Base-by-base conservation (phyloP, 2,888 invertebrate species). In the Neoitamus cyanurus region DNA sequence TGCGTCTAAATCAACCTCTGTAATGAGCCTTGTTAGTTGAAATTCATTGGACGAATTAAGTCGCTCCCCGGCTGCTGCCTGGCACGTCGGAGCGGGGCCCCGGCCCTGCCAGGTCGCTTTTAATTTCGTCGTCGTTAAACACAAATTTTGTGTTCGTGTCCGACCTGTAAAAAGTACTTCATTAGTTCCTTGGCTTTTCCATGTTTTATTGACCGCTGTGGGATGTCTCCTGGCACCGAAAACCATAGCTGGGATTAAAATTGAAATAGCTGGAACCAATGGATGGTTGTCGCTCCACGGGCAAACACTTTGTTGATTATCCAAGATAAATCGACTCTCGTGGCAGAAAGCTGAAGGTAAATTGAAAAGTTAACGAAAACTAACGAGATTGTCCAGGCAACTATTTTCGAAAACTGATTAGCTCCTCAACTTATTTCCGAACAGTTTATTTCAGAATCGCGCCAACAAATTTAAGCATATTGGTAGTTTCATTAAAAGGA, bases 21-120 rank as follows among this genome's bases (percentile, higher is more conserved):
- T 75, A 75, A 75, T 75, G 75, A 75, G 42, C 25, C 75, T 75
- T 75, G 42, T 75, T 75, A 75, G 75, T 37, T 28, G 75, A 75
- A 75, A 75, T 75, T 75, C 75, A 75, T 75, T 58, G 58, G 58
- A 20, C 58, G 58, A 58, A 58, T 58, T 58, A 58, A 58, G 58
- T 58, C 58, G 7, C 58, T 58, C 25, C 58, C 58, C 58, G 7
- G 58, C 42, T 42, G 9, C 58, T 6, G 58, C 0, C n/a, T 2
- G 25, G 25, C 48, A 15, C 13, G 9, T 15, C 5, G 20, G 3
- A 58, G 1, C 15, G 48, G 48, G 58, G 11, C 2, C 7, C n/a
- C 13, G 4, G 42, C 42, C 42, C n/a, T 13, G 25, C 20, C 58
- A 58, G 58, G 58, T 58, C 58, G 58, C 58, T 58, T 58, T 58